phyloP scores from a whole-genome alignment of 2,797 vertebrate genomes.

The Microctenopoma steveboyesi region DNA sequence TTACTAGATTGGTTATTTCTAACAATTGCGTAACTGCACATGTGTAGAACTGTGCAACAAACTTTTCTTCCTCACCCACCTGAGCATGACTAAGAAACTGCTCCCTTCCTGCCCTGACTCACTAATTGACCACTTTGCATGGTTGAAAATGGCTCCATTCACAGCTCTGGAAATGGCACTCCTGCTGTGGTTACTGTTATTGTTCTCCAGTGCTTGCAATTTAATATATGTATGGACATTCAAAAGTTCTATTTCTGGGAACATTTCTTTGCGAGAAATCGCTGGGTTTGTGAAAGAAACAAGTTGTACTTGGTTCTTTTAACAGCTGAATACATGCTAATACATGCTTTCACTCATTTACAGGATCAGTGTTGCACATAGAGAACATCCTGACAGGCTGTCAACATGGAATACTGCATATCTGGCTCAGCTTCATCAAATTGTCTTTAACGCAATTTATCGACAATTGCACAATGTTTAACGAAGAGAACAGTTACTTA shows the following conservation, averaged over 20 bases:
- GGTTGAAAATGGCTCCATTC: constrained; percentile 57
- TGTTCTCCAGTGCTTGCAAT: constrained; percentile 36
- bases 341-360: neutral
- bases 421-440: neutral
- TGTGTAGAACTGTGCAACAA: neutral
- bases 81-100: constrained; percentile 45
- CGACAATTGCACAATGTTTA: neutral
- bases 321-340: constrained; percentile 10
- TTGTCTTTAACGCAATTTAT: too few species aligned
- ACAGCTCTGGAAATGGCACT: constrained; percentile 47
- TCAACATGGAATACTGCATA: neutral
- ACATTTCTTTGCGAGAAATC: constrained; percentile 40
- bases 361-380: neutral
- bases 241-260: constrained; percentile 37
- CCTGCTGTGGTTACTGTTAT: constrained; percentile 49
- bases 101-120: constrained; percentile 27
- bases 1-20: too few species aligned
- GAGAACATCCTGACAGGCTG: neutral
- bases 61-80: constrained; percentile 21
- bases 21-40: neutral
- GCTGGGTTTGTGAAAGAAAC: constrained; percentile 46
- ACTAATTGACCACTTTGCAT: constrained; percentile 55
- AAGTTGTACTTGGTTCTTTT: constrained; percentile 9
- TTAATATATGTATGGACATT: constrained; percentile 27
- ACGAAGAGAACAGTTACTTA: neutral